These are phyloP conservation scores for Lagopus leucura DNA, from an alignment of 2,113 vertebrate genomes.

Conservation along the genomic window DNA sequence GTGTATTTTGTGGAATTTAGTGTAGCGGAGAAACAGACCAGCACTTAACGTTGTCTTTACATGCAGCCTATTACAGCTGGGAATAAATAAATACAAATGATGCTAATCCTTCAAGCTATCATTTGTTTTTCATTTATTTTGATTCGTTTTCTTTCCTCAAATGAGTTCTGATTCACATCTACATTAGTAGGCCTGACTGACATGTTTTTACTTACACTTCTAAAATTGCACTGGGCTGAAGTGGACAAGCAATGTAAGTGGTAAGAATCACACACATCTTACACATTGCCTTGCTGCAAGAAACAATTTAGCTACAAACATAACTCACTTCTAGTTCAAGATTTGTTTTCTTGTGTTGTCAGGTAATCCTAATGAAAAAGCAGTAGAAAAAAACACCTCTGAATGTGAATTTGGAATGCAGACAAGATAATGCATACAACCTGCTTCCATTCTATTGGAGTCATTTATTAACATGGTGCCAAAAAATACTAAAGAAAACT, in stretches of 20 bases:
- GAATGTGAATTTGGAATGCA: background rate
- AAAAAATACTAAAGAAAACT: constrained; percentile 13
- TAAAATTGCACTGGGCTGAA: background rate
- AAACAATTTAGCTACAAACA: background rate
- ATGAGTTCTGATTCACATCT: background rate
- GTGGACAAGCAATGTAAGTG: background rate
- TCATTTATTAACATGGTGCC: background rate
- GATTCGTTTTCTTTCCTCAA: background rate
- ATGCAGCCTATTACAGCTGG: background rate
- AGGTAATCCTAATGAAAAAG: background rate
- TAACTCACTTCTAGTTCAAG: background rate
- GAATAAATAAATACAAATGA: background rate
- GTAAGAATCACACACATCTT: background rate
- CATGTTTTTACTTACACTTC: background rate
- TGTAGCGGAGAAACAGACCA: background rate
- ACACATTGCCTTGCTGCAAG: background rate
- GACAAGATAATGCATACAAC: background rate
- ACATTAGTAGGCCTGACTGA: background rate
- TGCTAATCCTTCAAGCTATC: background rate
- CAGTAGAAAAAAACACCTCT: background rate
- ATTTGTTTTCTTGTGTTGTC: background rate
- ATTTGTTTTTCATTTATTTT: background rate
- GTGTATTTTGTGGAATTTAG: background rate
- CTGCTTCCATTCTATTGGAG: background rate
- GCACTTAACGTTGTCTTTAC: background rate